Evolutionary conservation across 2,113 vertebrate genomes (phyloP).

Genomic region (Laticauda colubrina): DNA sequence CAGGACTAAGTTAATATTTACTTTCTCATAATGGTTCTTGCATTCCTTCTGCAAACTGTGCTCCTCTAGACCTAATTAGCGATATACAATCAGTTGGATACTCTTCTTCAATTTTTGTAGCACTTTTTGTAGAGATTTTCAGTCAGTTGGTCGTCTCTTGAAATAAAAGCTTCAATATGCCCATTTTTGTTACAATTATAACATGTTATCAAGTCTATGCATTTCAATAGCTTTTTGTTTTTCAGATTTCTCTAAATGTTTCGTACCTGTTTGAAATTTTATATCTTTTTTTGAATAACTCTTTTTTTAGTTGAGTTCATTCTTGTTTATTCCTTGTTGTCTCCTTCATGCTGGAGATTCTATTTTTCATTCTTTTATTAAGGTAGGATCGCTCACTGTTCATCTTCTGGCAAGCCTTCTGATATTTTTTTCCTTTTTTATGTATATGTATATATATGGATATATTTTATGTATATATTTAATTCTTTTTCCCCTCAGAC

Average conservation of each 20-base stretch:
- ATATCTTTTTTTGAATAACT: background rate
- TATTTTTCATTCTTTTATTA: background rate
- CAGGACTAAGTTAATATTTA: background rate
- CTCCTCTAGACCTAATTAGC: background rate
- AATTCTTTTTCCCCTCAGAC: background rate
- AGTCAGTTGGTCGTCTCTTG: background rate
- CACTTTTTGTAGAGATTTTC: background rate
- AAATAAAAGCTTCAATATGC: background rate
- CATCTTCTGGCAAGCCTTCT: background rate
- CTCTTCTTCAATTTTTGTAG: background rate
- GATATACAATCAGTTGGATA: background rate
- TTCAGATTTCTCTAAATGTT: background rate
- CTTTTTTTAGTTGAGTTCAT: background rate
- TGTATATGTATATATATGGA: background rate
- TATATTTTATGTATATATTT: background rate
- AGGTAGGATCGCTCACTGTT: background rate
- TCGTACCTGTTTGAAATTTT: background rate
- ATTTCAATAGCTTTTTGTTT: background rate
- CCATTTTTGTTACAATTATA: background rate
- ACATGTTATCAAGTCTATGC: background rate
- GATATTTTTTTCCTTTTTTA: background rate
- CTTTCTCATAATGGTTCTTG: background rate
- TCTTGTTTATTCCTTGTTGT: background rate
- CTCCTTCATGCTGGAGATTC: background rate
- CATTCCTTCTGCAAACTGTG: background rate